Evolutionary conservation across 2,797 vertebrate species (phyloP).

Genomic region (Pyrocephalus nanus): DNA sequence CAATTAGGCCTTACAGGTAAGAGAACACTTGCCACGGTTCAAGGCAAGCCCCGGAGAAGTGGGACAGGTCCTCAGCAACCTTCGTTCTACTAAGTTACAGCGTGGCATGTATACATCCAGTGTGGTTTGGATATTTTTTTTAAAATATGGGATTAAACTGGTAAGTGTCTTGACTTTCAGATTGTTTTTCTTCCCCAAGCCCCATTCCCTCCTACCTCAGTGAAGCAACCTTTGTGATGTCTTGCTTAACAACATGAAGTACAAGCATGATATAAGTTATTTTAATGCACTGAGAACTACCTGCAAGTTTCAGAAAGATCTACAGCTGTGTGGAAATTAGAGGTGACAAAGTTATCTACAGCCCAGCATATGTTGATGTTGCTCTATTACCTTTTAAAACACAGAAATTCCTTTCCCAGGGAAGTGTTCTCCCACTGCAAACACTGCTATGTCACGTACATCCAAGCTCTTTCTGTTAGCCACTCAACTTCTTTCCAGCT

Average conservation of each 20-base stretch:
- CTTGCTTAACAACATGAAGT: background rate
- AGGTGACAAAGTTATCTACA: background rate
- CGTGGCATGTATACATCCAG: background rate
- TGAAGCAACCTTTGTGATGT: background rate
- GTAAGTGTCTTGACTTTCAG: background rate
- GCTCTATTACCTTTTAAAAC: background rate
- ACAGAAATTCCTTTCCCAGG: background rate
- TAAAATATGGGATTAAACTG: background rate
- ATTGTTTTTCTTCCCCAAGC: background rate
- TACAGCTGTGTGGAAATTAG: background rate
- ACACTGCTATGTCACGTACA: background rate
- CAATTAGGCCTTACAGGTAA: fast-evolving
- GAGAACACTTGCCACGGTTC: background rate
- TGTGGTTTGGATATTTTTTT: background rate
- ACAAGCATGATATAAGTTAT: background rate
- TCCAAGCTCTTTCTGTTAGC: background rate
- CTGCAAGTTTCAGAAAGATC: background rate
- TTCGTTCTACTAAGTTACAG: background rate
- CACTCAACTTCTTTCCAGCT: background rate
- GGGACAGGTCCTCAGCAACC: background rate
- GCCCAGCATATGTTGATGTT: fast-evolving
- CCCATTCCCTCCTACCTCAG: background rate
- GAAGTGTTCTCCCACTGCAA: background rate
- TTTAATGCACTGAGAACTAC: background rate
- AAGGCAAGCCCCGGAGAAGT: background rate